Base-by-base conservation (phyloP, 2,797 vertebrate genomes). In the Pangasius djambal region DNA sequence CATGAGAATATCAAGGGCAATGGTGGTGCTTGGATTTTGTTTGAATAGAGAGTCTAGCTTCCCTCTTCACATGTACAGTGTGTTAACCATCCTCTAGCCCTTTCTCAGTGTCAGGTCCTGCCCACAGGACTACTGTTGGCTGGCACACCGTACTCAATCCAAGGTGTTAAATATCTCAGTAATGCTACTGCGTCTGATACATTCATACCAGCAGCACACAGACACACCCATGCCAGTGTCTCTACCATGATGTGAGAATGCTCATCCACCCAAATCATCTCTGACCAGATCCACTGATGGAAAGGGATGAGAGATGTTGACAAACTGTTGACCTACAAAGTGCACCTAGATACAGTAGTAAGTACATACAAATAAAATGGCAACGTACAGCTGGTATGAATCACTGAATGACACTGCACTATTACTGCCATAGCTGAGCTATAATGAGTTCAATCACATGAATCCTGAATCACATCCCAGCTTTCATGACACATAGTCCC, bases 391-490 rank as follows among this genome's bases (percentile, higher is more conserved):
- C 22, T 65, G 3, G 9, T 48, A 75, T 79, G 74, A 79, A 52
- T 55, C 31, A 55, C 22, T 77, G 7, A 15, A 37, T 78, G 34
- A 55, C 48, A 69, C 25, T 40, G 70, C 84, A 85, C 28, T n/a
- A 31, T 55, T 55, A n/a, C 9, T 59, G 50, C 50, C 16, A 55
- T 25, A 85, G 48, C 57, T 31, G n/a, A 55, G 4, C 8, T 85
- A 16, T 67, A 65, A 37, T 7, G 1, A 69, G 44, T 3, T 50
- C 4, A 34, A 50, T 84, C 59, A 40, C 74, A 72, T 86, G n/a
- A 83, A 69, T n/a, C 34, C 72, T 75, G 40, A 28, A 74, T 40
- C 72, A 75, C 50, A 79, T 31, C n/a, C 4, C 83, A 81, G 44
- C 12, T 83, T 31, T 72, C 20, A 67, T 40, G 16, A 52, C 44